Conservation (phyloP, 2,888 invertebrate species). For the Branchellion lobata region DNA sequence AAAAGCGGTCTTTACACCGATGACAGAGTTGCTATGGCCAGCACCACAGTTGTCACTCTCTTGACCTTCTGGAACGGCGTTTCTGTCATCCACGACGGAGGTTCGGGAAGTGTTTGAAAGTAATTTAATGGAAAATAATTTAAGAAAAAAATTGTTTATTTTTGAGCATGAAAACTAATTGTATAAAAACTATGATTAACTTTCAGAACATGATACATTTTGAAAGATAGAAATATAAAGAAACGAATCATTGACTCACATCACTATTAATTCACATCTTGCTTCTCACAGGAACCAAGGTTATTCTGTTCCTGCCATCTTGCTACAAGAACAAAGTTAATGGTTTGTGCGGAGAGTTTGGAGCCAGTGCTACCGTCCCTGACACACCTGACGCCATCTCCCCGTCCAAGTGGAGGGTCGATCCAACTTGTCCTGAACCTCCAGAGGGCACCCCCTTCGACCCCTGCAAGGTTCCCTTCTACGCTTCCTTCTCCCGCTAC, state of each 20-base stretch:
- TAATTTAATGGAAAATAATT: too few species aligned
- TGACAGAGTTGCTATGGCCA: slow-evolving; percentile 23
- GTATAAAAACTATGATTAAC: too few species aligned
- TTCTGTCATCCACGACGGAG: slow-evolving; percentile 33
- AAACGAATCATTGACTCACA: too few species aligned
- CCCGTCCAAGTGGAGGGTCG: slow-evolving; percentile 35
- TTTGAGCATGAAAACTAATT: too few species aligned
- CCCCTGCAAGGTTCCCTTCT: slow-evolving; percentile 42
- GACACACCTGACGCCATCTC: slow-evolving; percentile 34
- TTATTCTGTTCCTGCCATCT: slow-evolving; percentile 30
- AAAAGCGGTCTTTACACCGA: slow-evolving; percentile 19
- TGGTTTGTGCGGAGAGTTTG: slow-evolving; percentile 34
- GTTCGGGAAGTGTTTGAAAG: too few species aligned
- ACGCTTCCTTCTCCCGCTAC: too few species aligned
- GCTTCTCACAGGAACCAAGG: slow-evolving; percentile 38
- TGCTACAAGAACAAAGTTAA: slow-evolving; percentile 37
- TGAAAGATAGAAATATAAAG: too few species aligned
- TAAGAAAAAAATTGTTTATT: too few species aligned
- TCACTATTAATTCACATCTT: too few species aligned
- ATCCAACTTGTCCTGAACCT: slow-evolving; percentile 33
- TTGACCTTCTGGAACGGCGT: slow-evolving; percentile 36
- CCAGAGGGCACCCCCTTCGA: slow-evolving; percentile 20
- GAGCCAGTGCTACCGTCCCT: neutral
- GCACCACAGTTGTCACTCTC: slow-evolving; percentile 28
- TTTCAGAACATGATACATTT: too few species aligned